Base-by-base conservation (phyloP, 1,140 invertebrate genomes). In the Brachionus calyciflorus region DNA sequence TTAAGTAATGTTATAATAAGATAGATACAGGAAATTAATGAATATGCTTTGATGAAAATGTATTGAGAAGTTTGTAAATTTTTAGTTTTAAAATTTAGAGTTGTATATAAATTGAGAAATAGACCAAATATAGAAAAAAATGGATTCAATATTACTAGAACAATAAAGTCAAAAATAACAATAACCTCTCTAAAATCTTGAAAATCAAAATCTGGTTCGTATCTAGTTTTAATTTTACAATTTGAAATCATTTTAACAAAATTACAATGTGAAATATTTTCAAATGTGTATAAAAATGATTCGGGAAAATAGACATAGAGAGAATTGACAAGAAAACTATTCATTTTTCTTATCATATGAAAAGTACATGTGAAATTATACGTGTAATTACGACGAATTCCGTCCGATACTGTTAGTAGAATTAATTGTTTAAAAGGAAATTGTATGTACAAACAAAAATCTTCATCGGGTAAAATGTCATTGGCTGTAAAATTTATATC, bases 351-450 rank as follows among this genome's bases (percentile, higher is more conserved):
- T 4, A 60, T 60, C 14, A n/a, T 33, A n/a, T 60, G 30, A n/a
- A 60, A 60, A 33, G 28, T 30, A 10, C 55, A 60, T 12, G 55
- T 60, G 33, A 60, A 60, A 33, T 60, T 60, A 14, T 33, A 12
- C 12, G 12, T 2, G 33, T n/a, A n/a, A 1, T 60, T 33, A 17
- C 55, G 24, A 2, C n/a, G 3, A 60, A 30, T 33, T 37, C 55
- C 55, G 17, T 60, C 55, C 14, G 24, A 30, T 33, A 30, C 55
- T 5, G n/a, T n/a, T n/a, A 60, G n/a, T 14, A n/a, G 33, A n/a
- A 60, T 33, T n/a, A 60, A 19, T 14, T 60, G 55, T n/a, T 60
- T 9, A 60, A 60, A 60, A 2, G 55, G 55, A 37, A 60, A 60
- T 28, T 60, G 4, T 5, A 10, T 26, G n/a, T 33, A 60, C 28